Base-by-base conservation (phyloP, 2,888 invertebrate genomes). In the Griposia aprilina region DNA sequence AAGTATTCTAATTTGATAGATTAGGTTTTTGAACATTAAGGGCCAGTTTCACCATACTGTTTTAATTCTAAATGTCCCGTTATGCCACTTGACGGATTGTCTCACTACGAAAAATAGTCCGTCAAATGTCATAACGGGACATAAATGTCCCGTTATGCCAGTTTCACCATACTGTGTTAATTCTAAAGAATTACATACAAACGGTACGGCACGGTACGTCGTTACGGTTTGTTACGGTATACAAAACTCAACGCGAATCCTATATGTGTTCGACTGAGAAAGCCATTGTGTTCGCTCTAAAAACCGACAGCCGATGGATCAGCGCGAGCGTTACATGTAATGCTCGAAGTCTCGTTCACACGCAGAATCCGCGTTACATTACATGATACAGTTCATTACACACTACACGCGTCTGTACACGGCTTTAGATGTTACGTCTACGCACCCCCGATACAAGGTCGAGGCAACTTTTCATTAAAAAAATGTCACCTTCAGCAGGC, bases 401-500 rank as follows among this genome's bases (percentile, higher is more conserved):
- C 26, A 26, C 26, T 26, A 26, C 2, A 26, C 26, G 26, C 26
- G 26, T 26, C 26, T 59, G 59, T 26, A 59, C 13, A 26, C 26
- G 26, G 13, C 13, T 59, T 59, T 26, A 36, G 7, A 20, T 0
- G 41, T 50, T 23, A 15, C 30, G 0, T 26, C 3, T 26, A 74
- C 50, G n/a, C n/a, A 26, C 10, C 20, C 48, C 36, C 36, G 10
- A 23, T 5, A 30, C 23, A 81, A 50, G 30, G 59, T 48, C 30
- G 30, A n/a, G 45, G 26, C 36, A 71, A 72, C 26, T 15, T 52
- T 67, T 68, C 20, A 52, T 36, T 41, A 17, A 67, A 81, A 83
- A 80, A 83, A 78, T 84, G 67, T 81, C 81, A 81, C 84, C 81
- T 72, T 80, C 62, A 72, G 20, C 41, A 15, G 23, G 59, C 10